Evolutionary conservation across 2,888 invertebrate species (phyloP).

Genomic region (Oscheius sp.): DNA sequence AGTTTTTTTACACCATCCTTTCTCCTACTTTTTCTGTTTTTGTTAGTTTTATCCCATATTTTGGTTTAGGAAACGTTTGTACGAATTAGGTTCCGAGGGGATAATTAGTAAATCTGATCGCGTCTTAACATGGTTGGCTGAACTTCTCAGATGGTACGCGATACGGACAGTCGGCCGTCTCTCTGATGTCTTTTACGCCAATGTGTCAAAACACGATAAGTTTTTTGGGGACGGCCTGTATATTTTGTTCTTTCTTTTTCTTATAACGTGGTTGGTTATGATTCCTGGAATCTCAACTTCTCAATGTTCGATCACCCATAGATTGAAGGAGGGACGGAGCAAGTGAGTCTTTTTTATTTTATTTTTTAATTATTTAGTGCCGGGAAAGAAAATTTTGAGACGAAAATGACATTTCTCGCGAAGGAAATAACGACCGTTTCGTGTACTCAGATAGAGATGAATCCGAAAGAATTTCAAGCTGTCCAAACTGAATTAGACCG

Average conservation of each 20-base stretch:
- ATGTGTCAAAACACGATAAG: too few relatives aligned
- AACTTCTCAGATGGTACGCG: slow-evolving; percentile 22
- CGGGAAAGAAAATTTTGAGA: background rate
- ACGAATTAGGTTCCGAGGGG: slow-evolving; percentile 20
- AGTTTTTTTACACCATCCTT: too few relatives aligned
- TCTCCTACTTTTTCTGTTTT: too few relatives aligned
- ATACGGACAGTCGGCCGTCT: background rate
- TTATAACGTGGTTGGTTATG: background rate
- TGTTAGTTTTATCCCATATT: too few relatives aligned
- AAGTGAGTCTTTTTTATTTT: background rate
- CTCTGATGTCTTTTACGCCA: background rate
- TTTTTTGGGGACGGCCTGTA: too few relatives aligned
- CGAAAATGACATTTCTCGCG: background rate
- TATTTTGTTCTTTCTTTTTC: background rate
- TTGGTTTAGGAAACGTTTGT: background rate
- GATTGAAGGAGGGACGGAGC: background rate
- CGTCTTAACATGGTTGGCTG: slow-evolving; percentile 21
- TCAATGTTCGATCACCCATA: background rate
- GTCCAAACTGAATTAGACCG: slow-evolving; percentile 3
- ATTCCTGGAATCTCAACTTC: slow-evolving; percentile 3
- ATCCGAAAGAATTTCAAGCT: background rate
- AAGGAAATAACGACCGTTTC: background rate
- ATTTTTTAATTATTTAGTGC: background rate
- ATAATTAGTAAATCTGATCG: slow-evolving; percentile 31
- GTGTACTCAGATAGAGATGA: background rate